Percentiles rank a stretch among this genome's conserved stretches.
Conservation (phyloP, 1,140 invertebrate species). For the Latrodectus geometricus region DNA sequence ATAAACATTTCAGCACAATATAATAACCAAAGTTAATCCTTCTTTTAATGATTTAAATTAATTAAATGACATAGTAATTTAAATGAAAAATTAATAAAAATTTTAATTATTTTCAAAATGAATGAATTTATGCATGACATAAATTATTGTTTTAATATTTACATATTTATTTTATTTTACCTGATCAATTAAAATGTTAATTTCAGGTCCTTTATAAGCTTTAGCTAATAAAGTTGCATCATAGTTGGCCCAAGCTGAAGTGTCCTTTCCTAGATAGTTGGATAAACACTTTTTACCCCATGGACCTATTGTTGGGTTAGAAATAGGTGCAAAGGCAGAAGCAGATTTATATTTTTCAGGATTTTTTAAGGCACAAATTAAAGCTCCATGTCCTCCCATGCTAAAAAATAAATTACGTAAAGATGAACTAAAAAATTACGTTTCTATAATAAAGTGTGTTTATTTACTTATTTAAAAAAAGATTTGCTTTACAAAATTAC, state of each 20-base stretch:
- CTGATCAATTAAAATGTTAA: constrained; percentile 92
- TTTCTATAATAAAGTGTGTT: too few relatives aligned
- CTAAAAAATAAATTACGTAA: constrained; percentile 70
- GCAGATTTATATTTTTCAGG: constrained; percentile 90
- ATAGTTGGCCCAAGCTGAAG: constrained; percentile 83
- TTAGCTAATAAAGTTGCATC: constrained; percentile 88
- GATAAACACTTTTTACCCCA: constrained; percentile 92
- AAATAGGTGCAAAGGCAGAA: constrained; percentile 97
- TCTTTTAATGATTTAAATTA: too few relatives aligned
- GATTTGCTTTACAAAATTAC: too few relatives aligned
- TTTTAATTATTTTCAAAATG: constrained; percentile 19
- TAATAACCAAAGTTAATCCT: too few relatives aligned
- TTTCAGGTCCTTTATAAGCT: constrained; percentile 84
- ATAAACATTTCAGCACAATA: too few relatives aligned
- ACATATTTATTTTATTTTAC: constrained; percentile 71
- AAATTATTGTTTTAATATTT: not conserved
- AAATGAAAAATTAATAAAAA: too few relatives aligned
- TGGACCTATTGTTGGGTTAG: constrained; percentile 84
- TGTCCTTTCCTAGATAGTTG: constrained; percentile 83
- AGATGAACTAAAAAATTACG: too few relatives aligned
- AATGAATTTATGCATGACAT: not conserved
- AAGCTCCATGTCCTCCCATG: constrained; percentile 97
- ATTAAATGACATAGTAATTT: too few relatives aligned
- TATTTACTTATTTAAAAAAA: too few relatives aligned
- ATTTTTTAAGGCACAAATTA: constrained; percentile 92